Conservation (phyloP, 2,888 invertebrate species). For the Eledona agricola region DNA sequence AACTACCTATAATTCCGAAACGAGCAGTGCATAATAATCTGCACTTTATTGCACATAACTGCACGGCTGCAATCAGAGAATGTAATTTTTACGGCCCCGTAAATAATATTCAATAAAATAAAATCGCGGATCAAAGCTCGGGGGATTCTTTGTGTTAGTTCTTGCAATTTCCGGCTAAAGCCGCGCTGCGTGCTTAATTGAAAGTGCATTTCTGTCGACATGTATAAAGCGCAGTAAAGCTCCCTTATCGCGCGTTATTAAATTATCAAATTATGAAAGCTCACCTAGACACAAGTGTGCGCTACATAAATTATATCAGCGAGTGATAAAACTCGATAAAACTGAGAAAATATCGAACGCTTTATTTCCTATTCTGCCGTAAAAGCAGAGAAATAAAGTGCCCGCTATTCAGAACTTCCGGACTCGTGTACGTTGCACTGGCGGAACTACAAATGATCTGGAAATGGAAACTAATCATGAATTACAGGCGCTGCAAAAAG, state of each 20-base stretch:
- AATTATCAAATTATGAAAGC: conserved; percentile 41
- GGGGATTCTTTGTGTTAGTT: no score
- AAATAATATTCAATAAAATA: no score
- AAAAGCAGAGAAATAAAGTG: conserved; percentile 43
- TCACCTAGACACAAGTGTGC: conserved; percentile 34
- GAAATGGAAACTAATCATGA: conserved; percentile 47
- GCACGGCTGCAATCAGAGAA: no score
- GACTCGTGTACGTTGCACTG: conserved; percentile 36
- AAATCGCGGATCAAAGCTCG: no score
- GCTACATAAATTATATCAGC: conserved; percentile 42
- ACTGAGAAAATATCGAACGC: conserved; percentile 43
- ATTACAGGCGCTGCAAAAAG: conserved; percentile 35
- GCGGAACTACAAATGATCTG: conserved; percentile 45
- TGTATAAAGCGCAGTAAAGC: conserved; percentile 29
- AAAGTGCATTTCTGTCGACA: conserved; percentile 12
- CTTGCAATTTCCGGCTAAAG: no score
- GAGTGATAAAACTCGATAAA: conserved; percentile 42
- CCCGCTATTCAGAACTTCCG: conserved; percentile 37
- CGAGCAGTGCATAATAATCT: no score
- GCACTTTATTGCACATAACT: no score
- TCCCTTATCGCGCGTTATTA: conserved; percentile 39
- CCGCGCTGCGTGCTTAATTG: no score
- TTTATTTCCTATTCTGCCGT: conserved; percentile 41
- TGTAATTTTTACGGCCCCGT: no score
- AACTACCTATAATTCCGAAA: no score